phyloP scores from a whole-genome alignment of 30 jellyfish, hydroid and myxozoan species.

The Sanderia malayensis region DNA sequence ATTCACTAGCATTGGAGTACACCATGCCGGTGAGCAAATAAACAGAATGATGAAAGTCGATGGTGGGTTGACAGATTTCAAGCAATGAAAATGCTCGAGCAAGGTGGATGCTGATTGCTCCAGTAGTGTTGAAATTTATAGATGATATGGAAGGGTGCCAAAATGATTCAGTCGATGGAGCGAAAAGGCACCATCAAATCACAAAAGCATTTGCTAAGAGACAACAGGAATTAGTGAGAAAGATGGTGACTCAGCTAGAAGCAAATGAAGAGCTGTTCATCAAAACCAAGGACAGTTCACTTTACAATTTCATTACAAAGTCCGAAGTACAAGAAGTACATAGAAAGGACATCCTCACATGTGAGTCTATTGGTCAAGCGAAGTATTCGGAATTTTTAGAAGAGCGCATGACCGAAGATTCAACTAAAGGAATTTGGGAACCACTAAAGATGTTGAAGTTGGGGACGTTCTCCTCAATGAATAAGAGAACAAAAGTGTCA shows the following conservation, averaged over 20 bases:
- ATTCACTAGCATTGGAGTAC: conserved; percentile 15
- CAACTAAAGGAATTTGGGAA: no score
- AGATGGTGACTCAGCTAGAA: conserved; percentile 27
- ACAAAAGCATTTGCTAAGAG: conserved; percentile 18
- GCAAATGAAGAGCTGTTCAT: conserved; percentile 14
- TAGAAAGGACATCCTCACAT: conserved; percentile 19
- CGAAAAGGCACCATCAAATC: conserved; percentile 9
- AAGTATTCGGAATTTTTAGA: conserved; percentile 12
- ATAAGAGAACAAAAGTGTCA: no score
- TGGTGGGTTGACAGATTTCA: not conserved
- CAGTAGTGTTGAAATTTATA: conserved; percentile 16
- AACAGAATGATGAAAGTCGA: conserved; percentile 19
- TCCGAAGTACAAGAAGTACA: conserved; percentile 15
- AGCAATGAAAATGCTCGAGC: conserved; percentile 3
- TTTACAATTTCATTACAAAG: conserved; percentile 8
- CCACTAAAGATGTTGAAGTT: no score
- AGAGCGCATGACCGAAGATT: conserved; percentile 19
- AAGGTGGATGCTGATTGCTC: conserved; percentile 26
- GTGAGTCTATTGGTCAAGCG: no score
- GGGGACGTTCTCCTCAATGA: no score
- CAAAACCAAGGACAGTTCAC: conserved; percentile 16
- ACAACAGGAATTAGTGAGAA: conserved; percentile 9
- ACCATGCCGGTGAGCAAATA: conserved; percentile 45
- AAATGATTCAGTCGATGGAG: conserved; percentile 15
- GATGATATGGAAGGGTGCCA: conserved; percentile 20